Evolutionary conservation across 2,797 vertebrate species (phyloP).

Genomic region (Chiloscyllium punctatum): DNA sequence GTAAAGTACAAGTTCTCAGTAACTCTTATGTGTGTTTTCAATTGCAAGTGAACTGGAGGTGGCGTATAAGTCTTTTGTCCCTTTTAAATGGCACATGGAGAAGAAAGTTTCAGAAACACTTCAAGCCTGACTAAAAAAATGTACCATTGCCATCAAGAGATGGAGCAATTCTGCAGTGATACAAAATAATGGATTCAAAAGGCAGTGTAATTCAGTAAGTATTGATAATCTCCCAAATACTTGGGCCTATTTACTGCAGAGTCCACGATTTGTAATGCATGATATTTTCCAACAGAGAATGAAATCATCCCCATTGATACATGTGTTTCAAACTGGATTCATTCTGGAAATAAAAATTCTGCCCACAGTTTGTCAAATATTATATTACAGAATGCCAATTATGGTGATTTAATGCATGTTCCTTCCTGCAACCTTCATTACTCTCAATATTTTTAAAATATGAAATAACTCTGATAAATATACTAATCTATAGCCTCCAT

Average conservation of each 20-base stretch:
- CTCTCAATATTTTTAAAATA: background rate
- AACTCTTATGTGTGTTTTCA: background rate
- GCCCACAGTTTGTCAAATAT: background rate
- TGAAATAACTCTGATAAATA: background rate
- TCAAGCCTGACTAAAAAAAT: background rate
- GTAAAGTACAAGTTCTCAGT: background rate
- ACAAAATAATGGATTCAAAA: background rate
- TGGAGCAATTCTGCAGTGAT: constrained; percentile 1
- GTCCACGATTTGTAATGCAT: background rate
- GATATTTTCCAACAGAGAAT: background rate
- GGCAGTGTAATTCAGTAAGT: background rate
- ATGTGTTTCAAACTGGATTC: background rate
- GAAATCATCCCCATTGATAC: background rate
- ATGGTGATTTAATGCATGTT: background rate
- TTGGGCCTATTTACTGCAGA: background rate
- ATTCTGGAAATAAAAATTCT: background rate
- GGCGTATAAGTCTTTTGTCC: background rate
- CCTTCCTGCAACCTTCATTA: background rate
- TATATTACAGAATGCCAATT: background rate
- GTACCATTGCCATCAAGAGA: background rate
- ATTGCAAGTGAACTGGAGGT: background rate
- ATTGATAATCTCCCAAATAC: constrained; percentile 8
- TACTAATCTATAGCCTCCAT: background rate
- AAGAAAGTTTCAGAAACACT: background rate
- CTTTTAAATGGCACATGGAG: no score